Base-by-base conservation (phyloP, 2,888 invertebrate species). In the Sympetrum striolatum region DNA sequence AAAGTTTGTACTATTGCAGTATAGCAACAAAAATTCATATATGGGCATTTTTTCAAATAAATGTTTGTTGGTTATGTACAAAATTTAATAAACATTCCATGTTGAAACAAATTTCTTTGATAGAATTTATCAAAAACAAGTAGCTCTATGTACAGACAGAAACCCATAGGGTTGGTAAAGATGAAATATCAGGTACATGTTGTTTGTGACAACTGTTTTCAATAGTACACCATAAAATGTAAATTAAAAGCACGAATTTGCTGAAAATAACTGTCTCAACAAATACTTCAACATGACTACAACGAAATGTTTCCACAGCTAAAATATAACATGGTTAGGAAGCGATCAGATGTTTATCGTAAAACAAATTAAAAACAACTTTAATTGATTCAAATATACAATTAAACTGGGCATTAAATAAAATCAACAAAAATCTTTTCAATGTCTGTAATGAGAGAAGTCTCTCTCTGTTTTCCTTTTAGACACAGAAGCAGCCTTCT, bases 401-500 rank as follows among this genome's bases (percentile, higher is more conserved):
- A 37, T 60, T 86, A 86, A 86, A 86, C 86, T 86, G 86, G 86
- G 60, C 53, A 86, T 86, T 86, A 86, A 82, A 82, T 82, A 82
- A 86, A 86, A 86, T 39, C 86, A 86, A 86, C 86, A 86, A 10
- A 86, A 60, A 2, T 60, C 37, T 5, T 86, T 25, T 73, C n/a
- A 86, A 37, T 86, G 86, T 37, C 86, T 86, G n/a, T 86, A 86
- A 35, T 86, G 86, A 86, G 86, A 86, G 39, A 64, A 91, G 91
- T 92, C 91, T 90, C 91, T 90, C 73, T 92, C 92, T 25, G 92
- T 91, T 91, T 92, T 93, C 10, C 92, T 91, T 91, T 92, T 93
- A n/a, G 92, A 91, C 39, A 93, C 92, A 92, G 93, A 95, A 0
- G 97, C 94, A 0, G 97, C 96, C 93, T 98, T 98, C 93, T 98